Conservation (phyloP, 1,140 invertebrate genomes). For the Drosophila melanica region DNA sequence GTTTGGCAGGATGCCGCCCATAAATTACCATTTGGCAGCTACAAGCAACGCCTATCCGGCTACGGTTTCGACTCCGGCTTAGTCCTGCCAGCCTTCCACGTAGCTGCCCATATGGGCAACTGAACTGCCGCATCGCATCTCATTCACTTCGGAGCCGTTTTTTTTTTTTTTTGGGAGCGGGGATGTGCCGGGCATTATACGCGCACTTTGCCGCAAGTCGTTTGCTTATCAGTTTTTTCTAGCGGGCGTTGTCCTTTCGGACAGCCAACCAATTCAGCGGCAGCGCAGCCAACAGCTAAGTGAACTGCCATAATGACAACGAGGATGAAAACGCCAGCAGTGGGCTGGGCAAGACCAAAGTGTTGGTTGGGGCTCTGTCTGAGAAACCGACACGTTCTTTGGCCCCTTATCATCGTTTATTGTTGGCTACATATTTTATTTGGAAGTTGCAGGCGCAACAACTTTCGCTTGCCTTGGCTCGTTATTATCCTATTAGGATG, state of each 20-base stretch:
- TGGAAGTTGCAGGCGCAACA: constrained; percentile 73
- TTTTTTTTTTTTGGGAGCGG: too few relatives aligned
- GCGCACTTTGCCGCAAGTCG: constrained; percentile 69
- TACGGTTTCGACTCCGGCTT: neutral
- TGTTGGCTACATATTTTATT: constrained; percentile 67
- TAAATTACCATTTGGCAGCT: constrained; percentile 80
- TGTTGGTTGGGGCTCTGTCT: neutral
- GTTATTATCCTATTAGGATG: constrained; percentile 81
- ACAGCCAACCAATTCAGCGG: constrained; percentile 34
- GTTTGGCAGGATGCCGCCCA: constrained; percentile 69
- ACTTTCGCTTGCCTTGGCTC: constrained; percentile 74
- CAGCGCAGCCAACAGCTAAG: constrained; percentile 33
- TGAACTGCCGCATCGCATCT: constrained; percentile 37
- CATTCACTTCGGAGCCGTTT: constrained; percentile 31
- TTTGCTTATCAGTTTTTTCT: constrained; percentile 72
- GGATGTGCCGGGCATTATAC: constrained; percentile 60
- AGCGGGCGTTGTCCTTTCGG: constrained; percentile 41
- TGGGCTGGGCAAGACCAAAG: constrained; percentile 2
- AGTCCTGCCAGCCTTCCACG: neutral
- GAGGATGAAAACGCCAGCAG: neutral
- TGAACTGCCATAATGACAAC: constrained; percentile 48
- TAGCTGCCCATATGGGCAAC: constrained; percentile 37
- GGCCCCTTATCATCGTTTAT: constrained; percentile 80
- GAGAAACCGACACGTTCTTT: constrained; percentile 69
- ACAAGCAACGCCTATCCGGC: constrained; percentile 42